Evolutionary conservation across 2,888 invertebrate species (phyloP).

Genomic region (Odontothrips loti): DNA sequence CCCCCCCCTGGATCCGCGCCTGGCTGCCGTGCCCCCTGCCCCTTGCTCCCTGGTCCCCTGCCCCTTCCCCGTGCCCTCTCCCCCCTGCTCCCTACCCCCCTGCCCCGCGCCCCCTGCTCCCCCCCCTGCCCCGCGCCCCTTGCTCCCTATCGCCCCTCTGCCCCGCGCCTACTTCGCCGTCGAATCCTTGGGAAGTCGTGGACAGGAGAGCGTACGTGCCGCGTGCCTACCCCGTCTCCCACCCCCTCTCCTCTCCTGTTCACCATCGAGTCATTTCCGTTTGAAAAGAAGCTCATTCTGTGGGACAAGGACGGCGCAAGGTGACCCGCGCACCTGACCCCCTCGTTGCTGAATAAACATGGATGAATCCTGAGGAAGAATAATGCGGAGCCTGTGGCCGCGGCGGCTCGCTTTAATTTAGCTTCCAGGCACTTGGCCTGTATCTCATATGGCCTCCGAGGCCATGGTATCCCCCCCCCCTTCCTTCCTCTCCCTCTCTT

Average conservation of each 20-base stretch:
- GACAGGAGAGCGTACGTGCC: no score
- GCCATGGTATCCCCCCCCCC: neutral
- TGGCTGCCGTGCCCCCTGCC: neutral
- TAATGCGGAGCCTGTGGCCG: no score
- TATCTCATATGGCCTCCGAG: neutral
- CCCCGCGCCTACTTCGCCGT: neutral
- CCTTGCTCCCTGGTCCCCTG: no score
- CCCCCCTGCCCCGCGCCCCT: neutral
- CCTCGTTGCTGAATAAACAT: neutral
- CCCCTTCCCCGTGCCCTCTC: neutral
- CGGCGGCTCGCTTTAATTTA: neutral
- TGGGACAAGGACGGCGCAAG: no score
- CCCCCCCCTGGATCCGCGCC: no score
- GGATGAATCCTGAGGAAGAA: neutral
- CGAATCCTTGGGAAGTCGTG: no score
- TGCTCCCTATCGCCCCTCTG: neutral
- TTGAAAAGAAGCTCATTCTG: no score
- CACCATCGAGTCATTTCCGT: no score
- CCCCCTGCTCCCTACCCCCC: no score
- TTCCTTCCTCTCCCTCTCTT: neutral
- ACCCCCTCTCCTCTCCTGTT: no score
- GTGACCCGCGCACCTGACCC: no score
- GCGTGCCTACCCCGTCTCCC: no score
- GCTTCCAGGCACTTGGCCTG: neutral
- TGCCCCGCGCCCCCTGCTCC: neutral